phyloP scores from a whole-genome alignment of 2,797 vertebrate genomes.

The Myotis daubentonii region DNA sequence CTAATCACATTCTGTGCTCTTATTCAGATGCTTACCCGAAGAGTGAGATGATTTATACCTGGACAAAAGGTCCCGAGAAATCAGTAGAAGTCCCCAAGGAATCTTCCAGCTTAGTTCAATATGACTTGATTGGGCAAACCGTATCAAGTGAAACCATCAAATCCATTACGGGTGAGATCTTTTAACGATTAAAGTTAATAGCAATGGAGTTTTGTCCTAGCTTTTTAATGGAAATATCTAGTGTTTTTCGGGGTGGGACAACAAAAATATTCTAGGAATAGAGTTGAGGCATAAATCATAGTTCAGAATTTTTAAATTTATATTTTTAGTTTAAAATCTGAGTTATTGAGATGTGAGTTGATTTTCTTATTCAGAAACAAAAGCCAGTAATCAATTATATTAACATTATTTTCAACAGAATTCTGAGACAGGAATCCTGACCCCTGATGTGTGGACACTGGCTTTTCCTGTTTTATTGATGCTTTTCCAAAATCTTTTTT shows the following conservation, averaged over 20 bases:
- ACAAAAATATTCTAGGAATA: slow-evolving; percentile 25
- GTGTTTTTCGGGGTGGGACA: not conserved
- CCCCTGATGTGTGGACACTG: not conserved
- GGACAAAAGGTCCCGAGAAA: slow-evolving; percentile 97
- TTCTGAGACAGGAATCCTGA: not conserved
- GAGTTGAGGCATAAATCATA: slow-evolving; percentile 63
- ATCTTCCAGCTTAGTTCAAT: slow-evolving; percentile 98
- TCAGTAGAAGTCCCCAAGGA: slow-evolving; percentile 98
- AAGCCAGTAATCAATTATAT: slow-evolving; percentile 46
- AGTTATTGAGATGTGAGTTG: slow-evolving; percentile 12
- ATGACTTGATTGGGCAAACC: slow-evolving; percentile 97
- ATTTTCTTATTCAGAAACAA: slow-evolving; percentile 21
- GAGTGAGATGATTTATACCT: slow-evolving; percentile 99
- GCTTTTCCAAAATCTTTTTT: not conserved
- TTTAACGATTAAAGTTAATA: slow-evolving; percentile 38
- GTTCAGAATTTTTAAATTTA: slow-evolving; percentile 75
- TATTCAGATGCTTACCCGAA: slow-evolving; percentile 96
- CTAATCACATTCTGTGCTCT: slow-evolving; percentile 71
- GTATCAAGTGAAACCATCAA: slow-evolving; percentile 97
- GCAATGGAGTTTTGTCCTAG: not conserved
- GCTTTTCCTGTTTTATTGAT: not conserved
- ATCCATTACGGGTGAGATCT: slow-evolving; percentile 95
- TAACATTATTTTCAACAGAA: slow-evolving; percentile 53
- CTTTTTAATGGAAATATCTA: slow-evolving; percentile 44
- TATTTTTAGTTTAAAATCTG: slow-evolving; percentile 71